Evolutionary conservation across 2,113 vertebrate genomes (phyloP).

Genomic region (Aphyosemion australe): DNA sequence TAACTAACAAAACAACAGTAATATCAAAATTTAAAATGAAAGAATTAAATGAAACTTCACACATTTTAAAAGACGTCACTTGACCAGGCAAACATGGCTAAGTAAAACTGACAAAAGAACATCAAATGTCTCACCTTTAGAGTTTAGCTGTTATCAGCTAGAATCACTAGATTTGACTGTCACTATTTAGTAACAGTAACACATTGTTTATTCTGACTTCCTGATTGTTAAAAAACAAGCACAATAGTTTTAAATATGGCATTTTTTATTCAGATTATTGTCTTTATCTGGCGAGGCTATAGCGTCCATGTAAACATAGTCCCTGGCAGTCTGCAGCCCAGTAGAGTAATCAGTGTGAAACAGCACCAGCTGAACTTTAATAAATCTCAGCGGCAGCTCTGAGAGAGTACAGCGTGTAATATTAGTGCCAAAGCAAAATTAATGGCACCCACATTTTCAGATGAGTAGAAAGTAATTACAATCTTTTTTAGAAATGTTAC

Average conservation of each 20-base stretch:
- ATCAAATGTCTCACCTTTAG: no score
- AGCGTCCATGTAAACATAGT: neutral
- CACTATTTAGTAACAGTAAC: no score
- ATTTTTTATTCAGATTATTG: neutral
- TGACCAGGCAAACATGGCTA: no score
- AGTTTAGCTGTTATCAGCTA: no score
- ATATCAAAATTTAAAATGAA: no score
- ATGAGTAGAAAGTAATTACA: slow-evolving; percentile 64
- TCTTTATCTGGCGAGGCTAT: neutral
- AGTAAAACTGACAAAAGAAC: no score
- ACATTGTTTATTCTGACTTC: no score
- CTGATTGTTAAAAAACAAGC: neutral
- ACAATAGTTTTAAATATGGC: neutral
- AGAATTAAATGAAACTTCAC: no score
- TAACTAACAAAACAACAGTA: no score
- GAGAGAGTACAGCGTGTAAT: slow-evolving; percentile 28
- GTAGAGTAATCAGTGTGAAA: slow-evolving; percentile 14
- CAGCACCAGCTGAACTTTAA: slow-evolving; percentile 50
- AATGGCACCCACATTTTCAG: slow-evolving; percentile 52
- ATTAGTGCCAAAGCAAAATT: slow-evolving; percentile 54
- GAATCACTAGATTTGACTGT: no score
- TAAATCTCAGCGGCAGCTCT: slow-evolving; percentile 54
- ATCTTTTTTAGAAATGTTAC: slow-evolving; percentile 64
- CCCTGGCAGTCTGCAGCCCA: slow-evolving; percentile 11
- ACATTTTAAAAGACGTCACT: no score